phyloP scores from a whole-genome alignment of 1,140 invertebrate species.

The Pseudomyrmex flavicornis region DNA sequence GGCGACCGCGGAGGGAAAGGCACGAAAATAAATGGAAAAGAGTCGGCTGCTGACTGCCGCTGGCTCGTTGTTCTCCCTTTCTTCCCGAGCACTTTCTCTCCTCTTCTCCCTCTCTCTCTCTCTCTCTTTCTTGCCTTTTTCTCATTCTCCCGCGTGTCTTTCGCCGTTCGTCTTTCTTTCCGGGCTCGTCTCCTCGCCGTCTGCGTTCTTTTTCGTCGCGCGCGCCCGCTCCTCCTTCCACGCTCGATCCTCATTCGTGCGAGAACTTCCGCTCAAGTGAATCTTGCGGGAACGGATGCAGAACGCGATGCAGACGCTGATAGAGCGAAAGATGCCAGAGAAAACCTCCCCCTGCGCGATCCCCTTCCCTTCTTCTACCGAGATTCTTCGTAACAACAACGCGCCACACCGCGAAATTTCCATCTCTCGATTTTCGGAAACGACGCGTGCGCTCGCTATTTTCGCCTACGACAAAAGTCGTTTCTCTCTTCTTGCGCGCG shows the following conservation, averaged over 20 bases:
- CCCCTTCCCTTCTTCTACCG: not conserved
- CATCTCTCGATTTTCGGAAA: conserved; percentile 29
- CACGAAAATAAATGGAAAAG: conserved; percentile 79
- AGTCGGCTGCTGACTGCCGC: conserved; percentile 26
- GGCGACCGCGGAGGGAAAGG: not conserved
- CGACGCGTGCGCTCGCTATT: too few species aligned
- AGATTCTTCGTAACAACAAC: not conserved
- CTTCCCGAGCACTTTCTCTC: conserved; percentile 20
- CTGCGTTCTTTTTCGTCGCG: not conserved
- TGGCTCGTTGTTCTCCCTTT: conserved; percentile 39
- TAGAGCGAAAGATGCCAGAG: conserved; percentile 28
- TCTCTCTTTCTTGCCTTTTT: conserved; percentile 27
- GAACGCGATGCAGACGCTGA: conserved; percentile 66
- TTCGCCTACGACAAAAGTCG: conserved; percentile 3
- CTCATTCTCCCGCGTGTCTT: conserved; percentile 38
- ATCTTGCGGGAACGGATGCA: conserved; percentile 67
- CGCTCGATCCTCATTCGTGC: conserved; percentile 74
- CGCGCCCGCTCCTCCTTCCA: conserved; percentile 24
- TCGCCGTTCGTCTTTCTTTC: conserved; percentile 50
- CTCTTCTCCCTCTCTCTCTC: conserved; percentile 41
- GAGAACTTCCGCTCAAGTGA: conserved; percentile 77
- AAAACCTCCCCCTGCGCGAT: not conserved
- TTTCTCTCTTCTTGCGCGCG: too few species aligned
- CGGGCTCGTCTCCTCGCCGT: conserved; percentile 16
- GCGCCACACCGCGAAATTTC: conserved; percentile 1